phyloP scores from a whole-genome alignment of 2,797 vertebrate species.

The Clarias platycephalus region DNA sequence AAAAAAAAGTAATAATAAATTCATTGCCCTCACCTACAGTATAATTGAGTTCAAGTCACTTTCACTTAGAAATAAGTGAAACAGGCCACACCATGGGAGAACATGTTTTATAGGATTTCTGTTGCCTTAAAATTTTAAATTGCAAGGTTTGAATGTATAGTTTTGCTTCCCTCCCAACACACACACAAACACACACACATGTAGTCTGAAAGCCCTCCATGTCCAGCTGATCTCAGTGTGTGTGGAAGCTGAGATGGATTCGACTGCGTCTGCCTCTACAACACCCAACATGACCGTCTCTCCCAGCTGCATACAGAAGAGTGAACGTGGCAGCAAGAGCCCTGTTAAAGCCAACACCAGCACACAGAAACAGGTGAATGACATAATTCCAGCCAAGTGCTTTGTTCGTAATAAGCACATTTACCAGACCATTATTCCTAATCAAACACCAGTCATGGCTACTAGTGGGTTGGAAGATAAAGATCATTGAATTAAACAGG shows the following conservation, averaged over 20 bases:
- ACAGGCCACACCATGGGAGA: background rate
- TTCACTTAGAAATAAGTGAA: background rate
- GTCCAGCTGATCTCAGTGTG: conserved; percentile 49
- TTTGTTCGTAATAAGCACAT: background rate
- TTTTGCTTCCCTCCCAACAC: background rate
- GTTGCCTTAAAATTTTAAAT: background rate
- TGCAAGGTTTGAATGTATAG: background rate
- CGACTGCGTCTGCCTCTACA: background rate
- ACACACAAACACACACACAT: background rate
- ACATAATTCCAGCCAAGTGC: background rate
- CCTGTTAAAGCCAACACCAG: background rate
- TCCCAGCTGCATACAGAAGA: conserved; percentile 23
- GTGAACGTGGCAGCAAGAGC: conserved; percentile 17
- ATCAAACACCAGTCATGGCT: background rate
- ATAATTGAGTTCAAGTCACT: background rate
- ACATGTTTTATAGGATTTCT: background rate
- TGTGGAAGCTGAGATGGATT: conserved; percentile 23
- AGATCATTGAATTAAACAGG: background rate
- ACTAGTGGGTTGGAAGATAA: background rate
- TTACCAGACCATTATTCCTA: background rate
- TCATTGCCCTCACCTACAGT: background rate
- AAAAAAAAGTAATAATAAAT: background rate
- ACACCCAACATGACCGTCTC: conserved; percentile 14
- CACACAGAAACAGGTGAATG: conserved; percentile 42
- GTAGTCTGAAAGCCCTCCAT: conserved; percentile 56